Conservation (phyloP, 2,113 vertebrate species). For the Agelaius tricolor region DNA sequence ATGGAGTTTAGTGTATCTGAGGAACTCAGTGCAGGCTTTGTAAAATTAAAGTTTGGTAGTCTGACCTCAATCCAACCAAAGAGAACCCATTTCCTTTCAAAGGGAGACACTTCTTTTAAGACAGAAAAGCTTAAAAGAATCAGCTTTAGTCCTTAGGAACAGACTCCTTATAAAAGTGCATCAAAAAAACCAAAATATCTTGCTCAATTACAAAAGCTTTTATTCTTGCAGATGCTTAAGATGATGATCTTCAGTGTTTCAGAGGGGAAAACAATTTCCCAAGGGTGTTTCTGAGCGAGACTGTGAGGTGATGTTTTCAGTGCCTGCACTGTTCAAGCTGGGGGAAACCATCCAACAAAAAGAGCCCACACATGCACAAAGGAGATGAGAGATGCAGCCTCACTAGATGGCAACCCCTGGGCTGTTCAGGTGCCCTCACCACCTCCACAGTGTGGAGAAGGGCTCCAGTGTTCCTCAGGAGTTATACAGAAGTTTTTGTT, state of each 20-base stretch:
- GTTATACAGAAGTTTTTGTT: constrained; percentile 2
- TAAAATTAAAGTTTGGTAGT: background rate
- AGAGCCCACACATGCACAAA: constrained; percentile 18
- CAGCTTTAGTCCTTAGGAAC: background rate
- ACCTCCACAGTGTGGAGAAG: background rate
- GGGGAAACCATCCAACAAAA: background rate
- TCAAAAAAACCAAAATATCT: background rate
- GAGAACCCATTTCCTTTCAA: background rate
- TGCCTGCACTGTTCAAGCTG: background rate
- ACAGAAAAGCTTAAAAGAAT: background rate
- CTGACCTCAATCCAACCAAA: background rate
- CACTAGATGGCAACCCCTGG: background rate
- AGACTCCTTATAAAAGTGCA: background rate
- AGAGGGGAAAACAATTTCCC: background rate
- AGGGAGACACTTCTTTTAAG: background rate
- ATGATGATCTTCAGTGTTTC: background rate
- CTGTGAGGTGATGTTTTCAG: background rate
- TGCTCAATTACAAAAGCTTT: background rate
- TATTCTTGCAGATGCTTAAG: background rate
- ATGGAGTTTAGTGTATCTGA: background rate
- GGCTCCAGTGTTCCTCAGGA: background rate
- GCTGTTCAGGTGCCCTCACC: background rate
- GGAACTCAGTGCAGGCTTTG: background rate
- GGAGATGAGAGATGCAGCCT: background rate
- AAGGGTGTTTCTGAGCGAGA: background rate